Conservation (phyloP, 2,888 invertebrate genomes). For the Coremacera marginata region DNA sequence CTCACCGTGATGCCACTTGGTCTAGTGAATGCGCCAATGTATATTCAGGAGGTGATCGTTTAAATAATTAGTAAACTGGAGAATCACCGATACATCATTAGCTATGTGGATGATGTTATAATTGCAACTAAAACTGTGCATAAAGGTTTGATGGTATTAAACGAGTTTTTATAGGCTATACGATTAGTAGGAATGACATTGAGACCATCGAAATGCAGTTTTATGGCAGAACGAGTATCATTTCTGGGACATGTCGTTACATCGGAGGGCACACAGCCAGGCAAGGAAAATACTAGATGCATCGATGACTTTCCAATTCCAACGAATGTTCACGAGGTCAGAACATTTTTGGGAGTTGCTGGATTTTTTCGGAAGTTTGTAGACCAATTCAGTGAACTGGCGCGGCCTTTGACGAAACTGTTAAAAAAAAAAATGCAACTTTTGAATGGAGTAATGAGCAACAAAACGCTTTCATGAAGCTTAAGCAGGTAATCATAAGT, state of each 20-base stretch:
- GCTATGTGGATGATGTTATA: background rate
- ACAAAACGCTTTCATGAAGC: background rate
- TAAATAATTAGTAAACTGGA: background rate
- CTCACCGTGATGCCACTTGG: too few relatives aligned
- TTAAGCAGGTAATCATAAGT: constrained; percentile 27
- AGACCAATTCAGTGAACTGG: constrained; percentile 36
- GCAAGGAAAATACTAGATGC: constrained; percentile 34
- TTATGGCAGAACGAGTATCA: constrained; percentile 40
- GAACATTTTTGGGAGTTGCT: constrained; percentile 38
- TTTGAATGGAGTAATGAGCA: constrained; percentile 17
- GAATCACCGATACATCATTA: background rate
- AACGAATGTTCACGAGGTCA: constrained; percentile 25
- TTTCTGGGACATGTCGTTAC: constrained; percentile 41
- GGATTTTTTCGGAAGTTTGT: constrained; percentile 44
- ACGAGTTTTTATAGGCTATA: background rate
- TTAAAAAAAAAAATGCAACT: constrained; percentile 26
- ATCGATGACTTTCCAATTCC: constrained; percentile 40
- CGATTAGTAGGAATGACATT: background rate
- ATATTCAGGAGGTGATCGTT: constrained; percentile 53
- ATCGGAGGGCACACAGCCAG: constrained; percentile 34
- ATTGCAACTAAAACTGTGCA: too few relatives aligned
- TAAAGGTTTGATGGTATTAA: background rate
- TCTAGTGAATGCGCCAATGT: constrained; percentile 56
- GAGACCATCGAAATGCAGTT: constrained; percentile 27
- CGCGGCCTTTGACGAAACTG: constrained; percentile 36